These are phyloP conservation scores for Rhimphoctona megacephalus DNA, from an alignment of 2,888 invertebrate genomes.

Conservation along the genomic window DNA sequence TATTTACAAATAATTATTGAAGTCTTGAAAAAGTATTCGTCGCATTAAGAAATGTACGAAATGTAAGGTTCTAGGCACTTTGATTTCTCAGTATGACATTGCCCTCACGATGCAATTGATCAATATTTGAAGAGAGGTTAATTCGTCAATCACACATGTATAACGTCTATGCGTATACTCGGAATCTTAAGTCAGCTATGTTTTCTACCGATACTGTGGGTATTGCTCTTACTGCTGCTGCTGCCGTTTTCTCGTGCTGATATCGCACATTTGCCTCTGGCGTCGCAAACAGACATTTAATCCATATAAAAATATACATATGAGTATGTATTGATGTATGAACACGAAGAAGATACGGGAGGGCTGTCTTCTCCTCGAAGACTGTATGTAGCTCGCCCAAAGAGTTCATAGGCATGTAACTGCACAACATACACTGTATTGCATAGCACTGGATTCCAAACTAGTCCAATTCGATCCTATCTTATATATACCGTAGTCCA, in stretches of 20 bases:
- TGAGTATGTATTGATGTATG: constrained; percentile 29
- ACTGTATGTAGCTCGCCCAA: constrained; percentile 41
- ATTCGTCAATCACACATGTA: constrained; percentile 42
- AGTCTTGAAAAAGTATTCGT: no score
- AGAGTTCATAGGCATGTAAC: constrained; percentile 58
- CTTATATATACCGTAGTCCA: constrained; percentile 10
- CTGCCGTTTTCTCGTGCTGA: constrained; percentile 59
- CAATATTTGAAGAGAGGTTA: constrained; percentile 24
- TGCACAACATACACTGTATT: constrained; percentile 35
- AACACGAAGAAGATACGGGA: constrained; percentile 60
- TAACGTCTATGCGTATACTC: constrained; percentile 25
- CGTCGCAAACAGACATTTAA: constrained; percentile 43
- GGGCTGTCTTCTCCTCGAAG: constrained; percentile 40
- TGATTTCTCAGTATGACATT: not conserved
- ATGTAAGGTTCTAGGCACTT: no score
- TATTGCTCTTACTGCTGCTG: constrained; percentile 32
- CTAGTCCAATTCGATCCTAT: constrained; percentile 68
- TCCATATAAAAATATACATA: constrained; percentile 22
- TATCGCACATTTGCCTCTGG: constrained; percentile 66
- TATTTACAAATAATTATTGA: not conserved
- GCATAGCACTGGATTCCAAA: constrained; percentile 63
- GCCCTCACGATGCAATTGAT: constrained; percentile 21
- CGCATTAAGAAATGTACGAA: no score
- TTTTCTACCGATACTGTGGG: constrained; percentile 33
- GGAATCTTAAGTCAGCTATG: constrained; percentile 27